phyloP scores from a whole-genome alignment of 2,888 invertebrate genomes.

The Ectemnius cavifrons region DNA sequence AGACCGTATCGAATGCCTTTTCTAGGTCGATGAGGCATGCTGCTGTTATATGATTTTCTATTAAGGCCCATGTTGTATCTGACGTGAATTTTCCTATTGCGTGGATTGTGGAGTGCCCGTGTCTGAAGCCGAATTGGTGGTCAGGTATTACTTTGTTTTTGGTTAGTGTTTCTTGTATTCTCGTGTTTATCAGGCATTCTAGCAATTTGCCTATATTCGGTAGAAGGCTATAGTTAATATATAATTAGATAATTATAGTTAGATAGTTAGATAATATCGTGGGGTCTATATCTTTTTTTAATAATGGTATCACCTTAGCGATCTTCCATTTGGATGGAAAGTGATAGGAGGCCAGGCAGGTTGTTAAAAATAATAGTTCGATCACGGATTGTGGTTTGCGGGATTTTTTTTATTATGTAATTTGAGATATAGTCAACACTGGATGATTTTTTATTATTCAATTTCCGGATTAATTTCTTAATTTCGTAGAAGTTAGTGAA shows the following conservation, averaged over 20 bases:
- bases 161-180: conserved; percentile 21
- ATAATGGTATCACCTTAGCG: conserved; percentile 53
- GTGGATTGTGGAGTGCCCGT: background rate
- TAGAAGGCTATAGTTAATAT: conserved; percentile 49
- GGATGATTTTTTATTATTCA: background rate
- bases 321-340: conserved; percentile 59
- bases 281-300: conserved; percentile 24
- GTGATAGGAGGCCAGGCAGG: background rate
- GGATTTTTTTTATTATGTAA: background rate
- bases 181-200: conserved; percentile 51
- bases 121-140: conserved; percentile 58
- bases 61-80: background rate
- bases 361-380: background rate
- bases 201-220: conserved; percentile 61
- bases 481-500: background rate
- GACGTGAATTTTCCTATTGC: background rate
- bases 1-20: background rate
- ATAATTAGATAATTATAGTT: too few species aligned
- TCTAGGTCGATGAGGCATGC: background rate
- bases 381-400: background rate
- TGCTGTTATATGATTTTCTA: background rate
- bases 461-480: background rate
- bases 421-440: background rate
- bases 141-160: conserved; percentile 49
- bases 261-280: conserved; percentile 54